A percentile compares a stretch with the other conserved stretches of the same genome.
Evolutionary conservation across 2,113 vertebrate genomes (phyloP).

Genomic region (Chroicocephalus ridibundus): DNA sequence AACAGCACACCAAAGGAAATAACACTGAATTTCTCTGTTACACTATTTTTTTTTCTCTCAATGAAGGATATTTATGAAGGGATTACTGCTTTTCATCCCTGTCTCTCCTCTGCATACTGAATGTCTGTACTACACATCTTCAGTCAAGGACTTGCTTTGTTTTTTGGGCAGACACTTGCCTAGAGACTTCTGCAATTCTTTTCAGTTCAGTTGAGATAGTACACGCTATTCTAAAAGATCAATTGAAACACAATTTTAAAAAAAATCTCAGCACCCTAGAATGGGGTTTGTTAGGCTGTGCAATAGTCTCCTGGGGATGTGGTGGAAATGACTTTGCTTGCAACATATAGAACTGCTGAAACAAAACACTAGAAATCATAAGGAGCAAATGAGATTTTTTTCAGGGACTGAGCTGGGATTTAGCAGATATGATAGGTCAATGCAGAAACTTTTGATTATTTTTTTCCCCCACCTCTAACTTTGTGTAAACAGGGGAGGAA

Average conservation of each 20-base stretch:
- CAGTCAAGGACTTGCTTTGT: not conserved
- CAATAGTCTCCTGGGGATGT: not conserved
- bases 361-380: not conserved
- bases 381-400: not conserved
- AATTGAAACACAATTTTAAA: not conserved
- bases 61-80: not conserved
- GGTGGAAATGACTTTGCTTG: not conserved
- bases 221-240: not conserved
- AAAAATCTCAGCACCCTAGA: not conserved
- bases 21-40: not conserved
- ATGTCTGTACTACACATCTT: not conserved
- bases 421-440: not conserved
- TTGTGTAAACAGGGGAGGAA: not conserved
- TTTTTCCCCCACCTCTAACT: not conserved
- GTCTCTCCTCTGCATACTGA: not conserved
- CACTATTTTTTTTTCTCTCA: fast-evolving
- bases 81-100: not conserved
- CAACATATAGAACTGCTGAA: not conserved
- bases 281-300: not conserved
- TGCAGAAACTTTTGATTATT: not conserved
- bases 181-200: not conserved
- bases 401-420: not conserved
- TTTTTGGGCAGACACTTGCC: not conserved
- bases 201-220: not conserved
- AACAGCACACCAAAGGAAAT: not conserved